A percentile compares a stretch with the other conserved stretches of the same genome.
Conservation (phyloP, 2,888 invertebrate species). For the Ectemnius continuus region DNA sequence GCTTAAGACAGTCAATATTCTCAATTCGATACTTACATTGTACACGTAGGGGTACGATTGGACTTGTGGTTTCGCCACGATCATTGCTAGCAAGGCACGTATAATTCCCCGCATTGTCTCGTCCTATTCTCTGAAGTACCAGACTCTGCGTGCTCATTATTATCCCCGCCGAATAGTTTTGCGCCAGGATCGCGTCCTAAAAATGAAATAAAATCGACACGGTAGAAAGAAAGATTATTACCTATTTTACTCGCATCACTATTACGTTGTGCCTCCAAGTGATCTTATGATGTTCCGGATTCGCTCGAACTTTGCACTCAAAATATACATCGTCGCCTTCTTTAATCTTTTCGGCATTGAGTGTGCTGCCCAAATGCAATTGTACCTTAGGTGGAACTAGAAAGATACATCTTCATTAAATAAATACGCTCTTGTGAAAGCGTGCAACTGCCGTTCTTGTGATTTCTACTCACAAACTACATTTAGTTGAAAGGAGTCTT, state of each 20-base stretch:
- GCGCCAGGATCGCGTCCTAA: slow-evolving; percentile 87
- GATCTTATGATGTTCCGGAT: slow-evolving; percentile 87
- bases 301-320: slow-evolving; percentile 88
- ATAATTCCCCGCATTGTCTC: slow-evolving; percentile 90
- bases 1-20: not conserved
- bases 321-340: slow-evolving; percentile 90
- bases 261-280: slow-evolving; percentile 89
- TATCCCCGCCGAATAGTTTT: slow-evolving; percentile 90
- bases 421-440: not conserved
- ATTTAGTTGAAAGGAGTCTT: slow-evolving; percentile 90
- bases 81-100: slow-evolving; percentile 91
- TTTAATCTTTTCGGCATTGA: slow-evolving; percentile 88
- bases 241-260: slow-evolving; percentile 55
- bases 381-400: slow-evolving; percentile 87
- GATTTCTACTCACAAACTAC: slow-evolving; percentile 89
- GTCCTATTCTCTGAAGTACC: slow-evolving; percentile 90
- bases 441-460: not conserved
- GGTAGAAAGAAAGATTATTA: too few species aligned
- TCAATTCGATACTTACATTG: slow-evolving; percentile 84
- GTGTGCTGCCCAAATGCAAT: slow-evolving; percentile 85
- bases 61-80: slow-evolving; percentile 89
- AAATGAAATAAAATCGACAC: slow-evolving; percentile 1
- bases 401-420: not conserved
- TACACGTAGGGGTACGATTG: slow-evolving; percentile 87
- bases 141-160: slow-evolving; percentile 93